A percentile compares a stretch with the other conserved stretches of the same genome.
These are phyloP conservation scores for Antennarius maculatus DNA, from an alignment of 2,797 vertebrate genomes.

Conservation along the genomic window DNA sequence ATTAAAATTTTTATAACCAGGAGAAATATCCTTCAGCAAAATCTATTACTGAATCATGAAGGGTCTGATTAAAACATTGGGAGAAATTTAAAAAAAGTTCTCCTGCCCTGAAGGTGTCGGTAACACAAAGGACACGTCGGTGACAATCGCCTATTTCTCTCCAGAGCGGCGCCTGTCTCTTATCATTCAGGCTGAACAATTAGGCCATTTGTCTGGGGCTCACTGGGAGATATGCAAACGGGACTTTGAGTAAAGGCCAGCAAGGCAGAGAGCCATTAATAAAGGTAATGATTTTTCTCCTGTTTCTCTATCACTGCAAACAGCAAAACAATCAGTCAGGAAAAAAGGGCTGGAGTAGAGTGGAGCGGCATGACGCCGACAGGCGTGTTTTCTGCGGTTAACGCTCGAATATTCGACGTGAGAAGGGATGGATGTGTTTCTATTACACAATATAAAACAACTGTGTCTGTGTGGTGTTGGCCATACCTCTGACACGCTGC, in stretches of 20 bases:
- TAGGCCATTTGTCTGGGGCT: slow-evolving; percentile 35
- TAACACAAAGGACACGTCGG: slow-evolving; percentile 31
- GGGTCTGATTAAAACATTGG: neutral
- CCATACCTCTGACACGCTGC: slow-evolving; percentile 91
- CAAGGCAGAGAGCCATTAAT: slow-evolving; percentile 16
- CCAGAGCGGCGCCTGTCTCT: slow-evolving; percentile 20
- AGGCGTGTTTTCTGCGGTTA: too few relatives aligned
- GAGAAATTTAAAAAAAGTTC: neutral
- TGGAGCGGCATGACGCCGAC: neutral
- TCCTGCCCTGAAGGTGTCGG: slow-evolving; percentile 22
- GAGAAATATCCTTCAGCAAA: neutral
- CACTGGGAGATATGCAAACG: slow-evolving; percentile 17
- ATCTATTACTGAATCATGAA: neutral
- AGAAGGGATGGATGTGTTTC: too few relatives aligned
- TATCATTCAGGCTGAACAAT: slow-evolving; percentile 40
- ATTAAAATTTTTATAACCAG: too few relatives aligned
- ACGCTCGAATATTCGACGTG: too few relatives aligned
- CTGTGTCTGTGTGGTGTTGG: neutral
- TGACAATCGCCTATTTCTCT: neutral
- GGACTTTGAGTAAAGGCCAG: slow-evolving; percentile 35
- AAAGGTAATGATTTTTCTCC: slow-evolving; percentile 4
- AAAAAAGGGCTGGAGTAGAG: neutral
- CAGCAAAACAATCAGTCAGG: slow-evolving; percentile 17
- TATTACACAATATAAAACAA: too few relatives aligned
- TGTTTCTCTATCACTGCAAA: slow-evolving; percentile 15